Evolutionary conservation across 2,113 vertebrate species (phyloP), one percentile per base, ranked within the genome.

Genomic region (Salminus brasiliensis): DNA sequence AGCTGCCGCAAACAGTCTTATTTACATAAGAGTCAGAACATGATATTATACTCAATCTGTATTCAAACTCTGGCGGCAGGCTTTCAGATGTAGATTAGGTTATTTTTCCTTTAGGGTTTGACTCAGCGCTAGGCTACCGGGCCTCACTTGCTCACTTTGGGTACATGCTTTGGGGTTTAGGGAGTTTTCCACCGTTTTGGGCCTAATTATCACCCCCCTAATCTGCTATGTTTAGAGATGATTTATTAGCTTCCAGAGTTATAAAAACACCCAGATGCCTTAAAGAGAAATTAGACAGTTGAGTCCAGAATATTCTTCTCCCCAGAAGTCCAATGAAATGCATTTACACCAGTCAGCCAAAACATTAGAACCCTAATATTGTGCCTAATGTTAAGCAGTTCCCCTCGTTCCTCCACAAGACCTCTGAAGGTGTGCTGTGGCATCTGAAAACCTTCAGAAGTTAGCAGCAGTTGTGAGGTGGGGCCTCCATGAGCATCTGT

Each of bases 161-260:
- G 32, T 36, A 36, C 6, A 13, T 36, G 21, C 30, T 36, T 63
- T 23, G 25, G 59, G 45, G 53, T 30, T 63, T 32, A 32, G 32
- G 32, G 32, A 8, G 34, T 10, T 66, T 55, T 55, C 52, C 30
- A 39, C 13, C 36, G 74, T 53, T 52, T 34, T 75, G 12, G 47
- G 52, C 43, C 45, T 32, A 43, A 43, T 66, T 45, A 25, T 34
- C 25, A 11, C 60, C 66, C 55, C 3, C 16, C 3, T 34, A 23
- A 55, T 25, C 52, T 32, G 41, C 6, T 3, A 18, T 34, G 73
- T 69, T 68, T 59, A 47, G 1, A 2, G 12, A 32, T 41, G 39
- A 69, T 60, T 69, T 60, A 60, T 70, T n/a, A 34, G 27, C 76
- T 69, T 60, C 41, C 55, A 49, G 55, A 65, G 67, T 25, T 32